Percentiles rank a stretch among this genome's conserved stretches.
These are phyloP conservation scores for Drosophila aldrichi DNA, from an alignment of 2,888 invertebrate genomes.

Conservation along the genomic window DNA sequence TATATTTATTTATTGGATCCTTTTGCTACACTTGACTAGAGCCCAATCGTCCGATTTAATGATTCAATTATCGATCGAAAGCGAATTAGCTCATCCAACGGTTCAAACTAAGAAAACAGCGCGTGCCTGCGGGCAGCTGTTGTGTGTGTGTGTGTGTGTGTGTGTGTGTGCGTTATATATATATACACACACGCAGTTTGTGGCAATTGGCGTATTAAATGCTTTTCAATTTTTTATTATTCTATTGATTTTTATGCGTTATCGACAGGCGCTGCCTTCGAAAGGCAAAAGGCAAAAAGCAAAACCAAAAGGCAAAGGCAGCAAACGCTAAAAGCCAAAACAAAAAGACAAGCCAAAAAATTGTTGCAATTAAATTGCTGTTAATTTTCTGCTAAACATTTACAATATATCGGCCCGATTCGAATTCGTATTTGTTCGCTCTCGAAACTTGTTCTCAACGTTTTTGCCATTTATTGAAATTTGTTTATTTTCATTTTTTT, in stretches of 20 bases:
- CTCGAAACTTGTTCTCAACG: slow-evolving; percentile 63
- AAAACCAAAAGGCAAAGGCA: slow-evolving; percentile 4
- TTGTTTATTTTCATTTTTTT: slow-evolving; percentile 34
- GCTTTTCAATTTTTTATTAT: slow-evolving; percentile 71
- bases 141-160: slow-evolving; percentile 3
- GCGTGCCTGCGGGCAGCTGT: slow-evolving; percentile 28
- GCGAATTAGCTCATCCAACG: slow-evolving; percentile 43
- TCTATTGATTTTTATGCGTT: slow-evolving; percentile 70
- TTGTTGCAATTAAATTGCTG: slow-evolving; percentile 70
- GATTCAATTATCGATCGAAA: slow-evolving; percentile 59
- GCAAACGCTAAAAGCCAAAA: slow-evolving; percentile 16
- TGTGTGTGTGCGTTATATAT: slow-evolving; percentile 7
- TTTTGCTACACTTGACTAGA: background rate
- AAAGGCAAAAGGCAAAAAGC: background rate
- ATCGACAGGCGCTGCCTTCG: slow-evolving; percentile 35
- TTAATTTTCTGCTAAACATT: slow-evolving; percentile 77
- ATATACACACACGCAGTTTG: background rate
- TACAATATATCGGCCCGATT: slow-evolving; percentile 63
- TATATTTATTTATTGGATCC: slow-evolving; percentile 5
- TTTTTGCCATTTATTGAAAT: slow-evolving; percentile 56
- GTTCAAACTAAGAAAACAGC: slow-evolving; percentile 27
- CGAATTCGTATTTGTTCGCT: slow-evolving; percentile 17
- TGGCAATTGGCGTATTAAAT: slow-evolving; percentile 62
- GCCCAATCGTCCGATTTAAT: slow-evolving; percentile 15
- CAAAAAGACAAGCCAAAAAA: slow-evolving; percentile 36